Percentiles rank a stretch among this genome's conserved stretches.
These are phyloP conservation scores for Ispidina picta DNA, from an alignment of 2,797 vertebrate species.

Conservation along the genomic window DNA sequence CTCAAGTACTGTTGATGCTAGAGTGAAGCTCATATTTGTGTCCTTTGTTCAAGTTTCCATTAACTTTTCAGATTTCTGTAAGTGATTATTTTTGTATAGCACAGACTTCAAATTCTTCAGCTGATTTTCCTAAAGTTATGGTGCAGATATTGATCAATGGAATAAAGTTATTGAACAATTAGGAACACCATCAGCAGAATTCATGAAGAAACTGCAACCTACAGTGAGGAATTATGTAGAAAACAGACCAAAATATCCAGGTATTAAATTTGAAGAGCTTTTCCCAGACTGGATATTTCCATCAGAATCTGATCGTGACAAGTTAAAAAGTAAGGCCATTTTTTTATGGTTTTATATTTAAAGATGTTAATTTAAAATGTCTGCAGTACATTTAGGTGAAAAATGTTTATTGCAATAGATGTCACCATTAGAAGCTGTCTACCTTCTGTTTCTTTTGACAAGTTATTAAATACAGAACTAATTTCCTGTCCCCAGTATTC, in stretches of 20 bases:
- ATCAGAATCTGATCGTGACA: slow-evolving; percentile 93
- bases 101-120: slow-evolving; percentile 60
- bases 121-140: slow-evolving; percentile 82
- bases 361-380: neutral
- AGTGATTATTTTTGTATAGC: slow-evolving; percentile 13
- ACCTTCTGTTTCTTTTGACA: neutral
- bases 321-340: slow-evolving; percentile 90
- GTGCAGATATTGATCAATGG: slow-evolving; percentile 97
- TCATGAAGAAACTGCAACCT: slow-evolving; percentile 97
- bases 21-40: neutral
- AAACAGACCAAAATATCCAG: slow-evolving; percentile 96
- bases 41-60: neutral
- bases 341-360: neutral
- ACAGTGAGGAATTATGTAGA: slow-evolving; percentile 98
- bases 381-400: neutral
- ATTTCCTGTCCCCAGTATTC: neutral
- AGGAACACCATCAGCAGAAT: slow-evolving; percentile 92
- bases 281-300: slow-evolving; percentile 98
- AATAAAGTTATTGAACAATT: slow-evolving; percentile 98
- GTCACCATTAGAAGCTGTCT: neutral
- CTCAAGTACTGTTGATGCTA: neutral
- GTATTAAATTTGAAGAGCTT: slow-evolving; percentile 92
- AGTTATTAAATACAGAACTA: neutral
- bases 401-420: neutral
- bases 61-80: neutral